These are phyloP conservation scores for Probaryconus sp. DNA, from an alignment of 1,140 invertebrate species.

Conservation along the genomic window DNA sequence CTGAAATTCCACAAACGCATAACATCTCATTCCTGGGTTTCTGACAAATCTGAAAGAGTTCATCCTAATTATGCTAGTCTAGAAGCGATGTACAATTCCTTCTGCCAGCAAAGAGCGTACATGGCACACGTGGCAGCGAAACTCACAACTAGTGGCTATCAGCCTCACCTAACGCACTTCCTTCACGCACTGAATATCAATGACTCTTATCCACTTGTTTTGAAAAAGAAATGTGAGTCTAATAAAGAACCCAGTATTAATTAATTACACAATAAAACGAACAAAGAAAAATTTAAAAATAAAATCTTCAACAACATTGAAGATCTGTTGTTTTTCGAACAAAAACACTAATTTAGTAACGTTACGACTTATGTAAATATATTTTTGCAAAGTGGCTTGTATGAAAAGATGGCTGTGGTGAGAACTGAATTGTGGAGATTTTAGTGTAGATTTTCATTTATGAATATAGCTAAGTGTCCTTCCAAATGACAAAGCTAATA, in stretches of 20 bases:
- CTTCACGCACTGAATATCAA: slow-evolving; percentile 76
- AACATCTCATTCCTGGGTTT: slow-evolving; percentile 68
- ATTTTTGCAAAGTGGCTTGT: too few relatives aligned
- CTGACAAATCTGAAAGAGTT: slow-evolving; percentile 41
- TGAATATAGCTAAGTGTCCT: too few relatives aligned
- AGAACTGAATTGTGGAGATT: too few relatives aligned
- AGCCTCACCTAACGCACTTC: slow-evolving; percentile 75
- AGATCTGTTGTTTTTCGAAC: too few relatives aligned
- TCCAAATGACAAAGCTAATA: too few relatives aligned
- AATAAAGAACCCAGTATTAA: slow-evolving; percentile 12
- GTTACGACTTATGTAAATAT: too few relatives aligned
- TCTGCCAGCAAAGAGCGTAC: slow-evolving; percentile 72
- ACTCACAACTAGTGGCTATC: slow-evolving; percentile 74
- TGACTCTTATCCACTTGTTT: slow-evolving; percentile 68
- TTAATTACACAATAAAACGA: background rate
- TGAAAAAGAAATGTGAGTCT: slow-evolving; percentile 52
- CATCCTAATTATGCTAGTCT: slow-evolving; percentile 71
- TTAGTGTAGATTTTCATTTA: too few relatives aligned
- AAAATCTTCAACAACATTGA: too few relatives aligned
- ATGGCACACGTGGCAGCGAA: slow-evolving; percentile 73
- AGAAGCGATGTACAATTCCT: slow-evolving; percentile 73
- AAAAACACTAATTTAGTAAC: too few relatives aligned
- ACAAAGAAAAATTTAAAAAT: background rate
- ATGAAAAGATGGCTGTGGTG: too few relatives aligned
- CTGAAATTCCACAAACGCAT: slow-evolving; percentile 83